Conservation (phyloP, 2,797 vertebrate species). For the Heterohyrax brucei region DNA sequence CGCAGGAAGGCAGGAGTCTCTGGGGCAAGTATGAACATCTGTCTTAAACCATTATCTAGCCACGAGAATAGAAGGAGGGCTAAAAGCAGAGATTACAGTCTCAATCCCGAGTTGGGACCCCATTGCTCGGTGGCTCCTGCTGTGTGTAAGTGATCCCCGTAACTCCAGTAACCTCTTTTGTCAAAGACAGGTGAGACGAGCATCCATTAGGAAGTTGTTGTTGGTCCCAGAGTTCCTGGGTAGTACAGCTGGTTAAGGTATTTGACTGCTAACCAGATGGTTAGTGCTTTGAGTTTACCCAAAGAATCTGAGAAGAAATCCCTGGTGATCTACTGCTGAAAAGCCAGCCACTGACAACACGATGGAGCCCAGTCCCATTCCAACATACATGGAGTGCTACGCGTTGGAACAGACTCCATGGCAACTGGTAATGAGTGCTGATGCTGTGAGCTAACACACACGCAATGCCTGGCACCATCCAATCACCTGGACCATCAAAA, state of each 20-base stretch:
- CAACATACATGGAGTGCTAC: neutral
- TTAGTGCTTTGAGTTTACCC: neutral
- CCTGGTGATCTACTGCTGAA: neutral
- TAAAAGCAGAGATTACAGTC: neutral
- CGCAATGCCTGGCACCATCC: too few relatives aligned
- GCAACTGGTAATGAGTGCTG: neutral
- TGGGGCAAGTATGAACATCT: neutral
- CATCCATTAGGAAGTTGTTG: neutral
- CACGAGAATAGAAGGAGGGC: neutral
- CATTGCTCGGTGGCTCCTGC: neutral
- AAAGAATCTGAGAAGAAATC: neutral
- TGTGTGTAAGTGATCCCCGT: neutral
- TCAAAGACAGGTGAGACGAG: neutral
- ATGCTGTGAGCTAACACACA: neutral
- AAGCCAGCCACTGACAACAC: neutral
- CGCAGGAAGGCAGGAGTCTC: neutral
- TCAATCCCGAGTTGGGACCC: neutral
- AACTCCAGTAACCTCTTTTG: neutral
- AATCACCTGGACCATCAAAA: fast-evolving
- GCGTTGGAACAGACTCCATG: neutral
- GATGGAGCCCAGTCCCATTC: neutral
- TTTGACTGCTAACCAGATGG: neutral
- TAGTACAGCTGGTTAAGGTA: neutral
- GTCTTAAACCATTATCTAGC: neutral
- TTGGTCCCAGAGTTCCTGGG: neutral